These are phyloP conservation scores for Dolichoris vasculosae DNA, from an alignment of 1,140 invertebrate species.

Conservation along the genomic window DNA sequence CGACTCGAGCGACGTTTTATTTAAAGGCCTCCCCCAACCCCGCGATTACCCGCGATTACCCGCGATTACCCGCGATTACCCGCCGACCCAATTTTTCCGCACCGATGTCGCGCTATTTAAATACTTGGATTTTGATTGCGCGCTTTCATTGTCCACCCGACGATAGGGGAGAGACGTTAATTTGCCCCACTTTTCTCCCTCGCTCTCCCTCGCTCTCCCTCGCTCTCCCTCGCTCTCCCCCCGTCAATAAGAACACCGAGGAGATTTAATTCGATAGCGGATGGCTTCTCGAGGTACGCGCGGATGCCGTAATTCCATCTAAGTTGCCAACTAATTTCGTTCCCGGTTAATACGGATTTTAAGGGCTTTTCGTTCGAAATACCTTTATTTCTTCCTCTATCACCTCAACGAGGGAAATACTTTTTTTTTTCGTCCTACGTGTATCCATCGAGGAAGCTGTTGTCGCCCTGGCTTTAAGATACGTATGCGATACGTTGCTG, in stretches of 20 bases:
- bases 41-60: not conserved
- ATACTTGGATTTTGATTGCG: slow-evolving; percentile 5
- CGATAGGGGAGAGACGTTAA: not conserved
- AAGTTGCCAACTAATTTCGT: not conserved
- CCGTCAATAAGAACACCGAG: not conserved
- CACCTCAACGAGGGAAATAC: no score
- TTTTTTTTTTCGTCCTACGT: no score
- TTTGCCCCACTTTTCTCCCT: not conserved
- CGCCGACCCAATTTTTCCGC: not conserved
- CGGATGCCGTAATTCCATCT: not conserved
- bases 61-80: not conserved
- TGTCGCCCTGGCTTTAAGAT: no score
- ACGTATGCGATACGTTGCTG: not conserved
- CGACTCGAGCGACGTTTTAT: not conserved
- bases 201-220: not conserved
- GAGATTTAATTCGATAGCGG: not conserved
- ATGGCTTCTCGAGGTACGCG: not conserved
- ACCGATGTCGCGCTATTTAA: not conserved
- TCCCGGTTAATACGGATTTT: no score
- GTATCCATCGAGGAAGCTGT: no score
- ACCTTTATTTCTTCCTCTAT: no score
- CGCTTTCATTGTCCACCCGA: not conserved
- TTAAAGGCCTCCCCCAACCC: not conserved
- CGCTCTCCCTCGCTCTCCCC: not conserved
- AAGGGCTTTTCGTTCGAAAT: no score